Base-by-base conservation (phyloP, 1,140 invertebrate species). In the Drosophila ficusphila region DNA sequence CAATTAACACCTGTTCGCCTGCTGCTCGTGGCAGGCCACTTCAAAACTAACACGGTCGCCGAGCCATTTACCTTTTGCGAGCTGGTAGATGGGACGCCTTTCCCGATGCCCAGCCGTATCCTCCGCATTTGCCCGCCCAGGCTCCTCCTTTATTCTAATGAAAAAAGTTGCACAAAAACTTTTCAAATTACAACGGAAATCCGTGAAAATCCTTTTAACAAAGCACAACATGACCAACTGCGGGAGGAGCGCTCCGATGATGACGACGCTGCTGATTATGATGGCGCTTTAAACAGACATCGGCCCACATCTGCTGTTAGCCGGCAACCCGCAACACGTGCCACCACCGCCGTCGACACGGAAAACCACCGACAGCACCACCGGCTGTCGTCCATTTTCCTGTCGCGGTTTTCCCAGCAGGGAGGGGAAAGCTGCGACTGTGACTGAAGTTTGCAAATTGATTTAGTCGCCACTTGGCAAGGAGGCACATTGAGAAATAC, bases 121-220 rank as follows among this genome's bases (percentile, higher is more conserved):
- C 12, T 38, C 38, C 33, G 39, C 12, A 14, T 41, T 5, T n/a
- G 33, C 38, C 47, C 14, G 36, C 8, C 25, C 25, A 14, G 7
- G 16, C 33, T 36, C 31, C 44, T 48, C 53, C 27, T 31, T 62
- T 54, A 72, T 86, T 79, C 76, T 86, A 88, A 88, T 88, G 82
- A 88, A 88, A 88, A 88, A 88, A 88, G 82, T 86, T 86, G 82
- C 53, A 88, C 52, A 79, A 77, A 86, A 88, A 88, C 69, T 88
- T 88, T 88, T 88, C 82, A 88, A 88, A 88, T 88, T 88, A 88
- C 82, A 88, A 88, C 77, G 73, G 82, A 88, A 88, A 88, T 88
- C 82, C 82, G 77, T 88, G 82, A 88, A 88, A 88, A 88, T 88
- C 82, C 82, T 88, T 88, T 88, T 88, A 88, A 85, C 81, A 88